Conservation (phyloP, 1,140 invertebrate genomes). For the Cherax destructor region DNA sequence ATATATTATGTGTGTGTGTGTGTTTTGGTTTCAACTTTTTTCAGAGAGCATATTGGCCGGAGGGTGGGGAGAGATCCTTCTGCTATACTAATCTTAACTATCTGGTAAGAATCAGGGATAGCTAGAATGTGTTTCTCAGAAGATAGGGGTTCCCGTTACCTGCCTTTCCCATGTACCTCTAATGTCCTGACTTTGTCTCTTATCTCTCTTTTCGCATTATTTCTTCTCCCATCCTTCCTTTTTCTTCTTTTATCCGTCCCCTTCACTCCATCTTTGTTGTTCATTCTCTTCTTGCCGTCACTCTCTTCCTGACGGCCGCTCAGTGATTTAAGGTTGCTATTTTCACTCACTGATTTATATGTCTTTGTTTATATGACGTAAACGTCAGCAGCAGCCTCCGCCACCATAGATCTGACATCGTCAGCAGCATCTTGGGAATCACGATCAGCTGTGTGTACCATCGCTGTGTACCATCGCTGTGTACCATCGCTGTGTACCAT, state of each 20-base stretch:
- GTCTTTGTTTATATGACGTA: constrained; percentile 67
- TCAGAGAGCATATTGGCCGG: no score
- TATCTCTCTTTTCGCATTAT: background rate
- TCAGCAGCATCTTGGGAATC: background rate
- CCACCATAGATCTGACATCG: constrained; percentile 58
- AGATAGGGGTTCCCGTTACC: no score
- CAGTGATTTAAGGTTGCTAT: constrained; percentile 64
- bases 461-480: background rate
- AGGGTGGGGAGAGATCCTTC: no score
- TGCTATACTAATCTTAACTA: no score
- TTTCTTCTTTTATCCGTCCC: background rate
- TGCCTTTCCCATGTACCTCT: background rate
- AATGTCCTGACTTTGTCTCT: background rate
- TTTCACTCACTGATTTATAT: constrained; percentile 64
- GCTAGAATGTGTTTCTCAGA: no score
- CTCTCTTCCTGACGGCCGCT: constrained; percentile 36
- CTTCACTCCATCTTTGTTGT: background rate
- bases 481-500: background rate
- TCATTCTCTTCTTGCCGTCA: constrained; percentile 1
- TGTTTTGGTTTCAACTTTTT: no score
- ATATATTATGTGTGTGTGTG: no score
- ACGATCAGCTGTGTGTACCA: background rate
- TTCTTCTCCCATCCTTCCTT: background rate
- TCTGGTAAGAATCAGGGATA: no score
- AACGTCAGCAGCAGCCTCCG: constrained; percentile 28